A percentile compares a stretch with the other conserved stretches of the same genome.
Conservation (phyloP, 1,140 invertebrate species). For the Argopecten irradians region DNA sequence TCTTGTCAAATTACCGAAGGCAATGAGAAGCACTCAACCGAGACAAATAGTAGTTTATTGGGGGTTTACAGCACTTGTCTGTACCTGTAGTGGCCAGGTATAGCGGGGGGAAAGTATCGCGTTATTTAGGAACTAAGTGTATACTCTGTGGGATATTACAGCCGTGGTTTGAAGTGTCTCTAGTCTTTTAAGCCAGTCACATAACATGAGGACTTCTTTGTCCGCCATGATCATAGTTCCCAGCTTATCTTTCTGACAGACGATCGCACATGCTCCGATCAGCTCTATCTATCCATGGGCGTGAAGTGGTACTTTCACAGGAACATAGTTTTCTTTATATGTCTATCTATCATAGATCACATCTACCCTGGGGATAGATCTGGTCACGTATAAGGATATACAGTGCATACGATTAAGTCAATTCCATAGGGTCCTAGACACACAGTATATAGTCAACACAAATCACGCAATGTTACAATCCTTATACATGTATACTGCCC, state of each 20-base stretch:
- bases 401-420: too few species aligned
- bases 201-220: not conserved
- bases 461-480: too few species aligned
- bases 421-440: too few species aligned
- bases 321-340: too few species aligned
- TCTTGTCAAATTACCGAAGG: slow-evolving; percentile 35
- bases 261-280: not conserved
- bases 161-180: not conserved
- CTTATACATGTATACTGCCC: too few species aligned
- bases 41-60: slow-evolving; percentile 39
- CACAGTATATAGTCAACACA: too few species aligned
- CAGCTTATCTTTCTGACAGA: not conserved
- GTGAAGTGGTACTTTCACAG: not conserved
- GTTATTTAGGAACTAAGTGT: not conserved
- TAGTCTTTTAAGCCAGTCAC: not conserved
- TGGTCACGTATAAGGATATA: too few species aligned
- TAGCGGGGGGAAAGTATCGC: not conserved
- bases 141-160: not conserved
- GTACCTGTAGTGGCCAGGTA: not conserved
- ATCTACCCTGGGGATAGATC: too few species aligned
- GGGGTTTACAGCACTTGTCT: not conserved
- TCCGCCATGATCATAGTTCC: not conserved
- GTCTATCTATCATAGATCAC: too few species aligned
- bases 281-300: not conserved
- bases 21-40: slow-evolving; percentile 36